Conservation (phyloP, 2,113 vertebrate species). For the Phrynosoma blainvillii region DNA sequence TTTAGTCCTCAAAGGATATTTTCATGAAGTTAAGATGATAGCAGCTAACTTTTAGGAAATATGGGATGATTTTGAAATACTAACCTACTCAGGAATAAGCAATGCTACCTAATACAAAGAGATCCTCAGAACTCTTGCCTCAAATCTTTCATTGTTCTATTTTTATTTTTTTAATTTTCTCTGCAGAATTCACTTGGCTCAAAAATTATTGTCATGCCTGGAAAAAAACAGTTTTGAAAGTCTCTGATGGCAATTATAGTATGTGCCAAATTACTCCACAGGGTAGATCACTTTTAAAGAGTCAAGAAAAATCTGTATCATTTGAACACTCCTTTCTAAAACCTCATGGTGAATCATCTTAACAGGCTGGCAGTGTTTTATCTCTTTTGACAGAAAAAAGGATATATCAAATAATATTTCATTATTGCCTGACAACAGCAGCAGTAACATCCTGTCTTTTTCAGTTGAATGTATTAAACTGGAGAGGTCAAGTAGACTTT, state of each 20-base stretch:
- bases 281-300: not conserved
- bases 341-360: constrained; percentile 39
- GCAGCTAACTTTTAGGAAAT: constrained; percentile 67
- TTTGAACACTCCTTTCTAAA: constrained; percentile 40
- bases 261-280: constrained; percentile 49
- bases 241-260: constrained; percentile 52
- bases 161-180: constrained; percentile 64
- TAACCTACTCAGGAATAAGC: constrained; percentile 44
- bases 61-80: constrained; percentile 49
- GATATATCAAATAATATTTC: constrained; percentile 28
- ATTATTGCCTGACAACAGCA: not conserved
- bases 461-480: not conserved
- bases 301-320: constrained; percentile 40
- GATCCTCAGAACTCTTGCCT: constrained; percentile 51
- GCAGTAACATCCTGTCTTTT: not conserved
- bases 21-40: constrained; percentile 69
- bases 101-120: constrained; percentile 47
- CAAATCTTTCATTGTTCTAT: constrained; percentile 39
- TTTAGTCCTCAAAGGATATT: constrained; percentile 71
- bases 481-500: not conserved
- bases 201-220: constrained; percentile 64
- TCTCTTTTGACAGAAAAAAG: constrained; percentile 39
- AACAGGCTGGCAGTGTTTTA: constrained; percentile 18
- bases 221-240: constrained; percentile 53
- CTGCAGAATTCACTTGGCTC: constrained; percentile 62